Conservation (phyloP, 2,888 invertebrate species). For the Artemia sinica region DNA sequence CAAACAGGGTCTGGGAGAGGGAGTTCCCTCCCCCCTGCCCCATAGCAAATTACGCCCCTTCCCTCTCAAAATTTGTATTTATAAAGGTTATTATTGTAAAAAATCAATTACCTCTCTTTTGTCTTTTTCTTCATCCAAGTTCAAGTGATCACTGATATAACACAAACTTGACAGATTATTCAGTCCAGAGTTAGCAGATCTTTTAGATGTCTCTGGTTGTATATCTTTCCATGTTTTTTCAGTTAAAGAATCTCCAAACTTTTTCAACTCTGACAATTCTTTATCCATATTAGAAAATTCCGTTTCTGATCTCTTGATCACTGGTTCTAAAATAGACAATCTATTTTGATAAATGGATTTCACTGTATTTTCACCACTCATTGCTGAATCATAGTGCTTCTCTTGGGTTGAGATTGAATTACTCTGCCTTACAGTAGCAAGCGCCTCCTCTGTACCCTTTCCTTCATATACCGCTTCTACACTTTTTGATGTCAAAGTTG, state of each 20-base stretch:
- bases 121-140: constrained; percentile 8
- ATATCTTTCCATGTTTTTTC: neutral
- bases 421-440: neutral
- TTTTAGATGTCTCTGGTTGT: neutral
- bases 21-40: no score
- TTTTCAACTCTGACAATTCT: neutral
- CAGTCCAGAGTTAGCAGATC: neutral
- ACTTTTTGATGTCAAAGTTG: neutral
- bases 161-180: neutral
- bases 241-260: constrained; percentile 6
- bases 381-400: neutral
- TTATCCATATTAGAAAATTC: constrained; percentile 3
- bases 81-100: no score
- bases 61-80: no score
- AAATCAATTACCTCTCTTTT: neutral
- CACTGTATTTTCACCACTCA: neutral
- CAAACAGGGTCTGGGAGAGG: no score
- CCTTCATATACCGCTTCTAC: neutral
- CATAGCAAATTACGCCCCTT: no score
- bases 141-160: neutral
- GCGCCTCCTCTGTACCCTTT: neutral
- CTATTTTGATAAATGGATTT: constrained; percentile 1
- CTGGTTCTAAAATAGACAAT: neutral
- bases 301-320: no score
- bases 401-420: neutral